Evolutionary conservation across 2,888 invertebrate species (phyloP), one percentile per base, ranked within the genome.

Genomic region (Acrobasis consociella): DNA sequence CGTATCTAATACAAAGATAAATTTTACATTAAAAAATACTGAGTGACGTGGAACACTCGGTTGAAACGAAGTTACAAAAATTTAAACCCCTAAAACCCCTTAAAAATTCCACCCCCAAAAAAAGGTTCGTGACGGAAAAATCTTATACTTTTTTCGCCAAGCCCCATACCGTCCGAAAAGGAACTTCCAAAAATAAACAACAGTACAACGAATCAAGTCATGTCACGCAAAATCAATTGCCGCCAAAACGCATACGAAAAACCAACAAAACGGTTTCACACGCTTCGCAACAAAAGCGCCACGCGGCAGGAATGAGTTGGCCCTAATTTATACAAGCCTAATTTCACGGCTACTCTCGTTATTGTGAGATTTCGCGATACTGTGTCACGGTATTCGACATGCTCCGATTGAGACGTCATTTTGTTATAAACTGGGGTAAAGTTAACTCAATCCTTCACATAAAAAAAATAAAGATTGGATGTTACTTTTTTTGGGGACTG

Each of bases 321-420:
- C 88, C 87, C 86, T 89, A 85, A 90, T 86, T 89, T 80, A 82
- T 83, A 80, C 80, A 73, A 78, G 74, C 71, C 85, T 89, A 86
- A 91, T 92, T 92, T 92, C 88, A 91, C 87, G 91, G 78, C 82
- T 77, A 82, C 82, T 89, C 85, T 82, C 88, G 83, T 82, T 80
- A 89, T 91, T 91, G 91, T 90, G 82, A 80, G 85, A 86, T 83
- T 81, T 81, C 62, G 85, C 83, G 82, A 87, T 85, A 79, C 86
- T 77, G 81, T 90, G 85, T 81, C 86, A 91, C 76, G 90, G 81
- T 86, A 81, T 92, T 91, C 83, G 91, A 74, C 69, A 73, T 85
- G 89, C 69, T 68, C 62, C 72, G 85, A 91, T 91, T 87, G 85
- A 91, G 85, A 70, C 79, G 77, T 89, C 80, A 80, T 72, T 79